Percentiles rank a stretch among this genome's conserved stretches.
Conservation (phyloP, 2,888 invertebrate genomes). For the Ceratothoa steindachneri region DNA sequence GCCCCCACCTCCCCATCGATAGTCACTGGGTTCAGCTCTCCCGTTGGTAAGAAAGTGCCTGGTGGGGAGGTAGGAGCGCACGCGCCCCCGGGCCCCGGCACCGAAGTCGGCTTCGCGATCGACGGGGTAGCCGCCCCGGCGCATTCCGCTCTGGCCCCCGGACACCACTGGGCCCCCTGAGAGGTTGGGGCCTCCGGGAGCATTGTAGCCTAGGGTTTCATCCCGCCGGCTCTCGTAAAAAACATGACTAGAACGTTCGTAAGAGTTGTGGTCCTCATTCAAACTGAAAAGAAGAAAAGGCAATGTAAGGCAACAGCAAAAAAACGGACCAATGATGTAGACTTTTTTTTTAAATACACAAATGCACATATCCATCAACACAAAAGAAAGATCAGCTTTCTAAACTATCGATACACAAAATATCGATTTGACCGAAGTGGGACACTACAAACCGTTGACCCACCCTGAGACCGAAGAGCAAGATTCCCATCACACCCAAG, state of each 20-base stretch:
- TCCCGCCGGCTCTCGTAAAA: constrained; percentile 57
- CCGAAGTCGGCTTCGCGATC: constrained; percentile 37
- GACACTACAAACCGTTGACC: too few relatives aligned
- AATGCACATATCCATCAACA: too few relatives aligned
- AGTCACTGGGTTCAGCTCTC: constrained; percentile 37
- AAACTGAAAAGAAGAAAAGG: constrained; percentile 53
- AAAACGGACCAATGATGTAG: not conserved
- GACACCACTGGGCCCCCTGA: constrained; percentile 47
- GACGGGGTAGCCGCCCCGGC: constrained; percentile 43
- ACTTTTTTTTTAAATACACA: too few relatives aligned
- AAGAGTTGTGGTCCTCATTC: constrained; percentile 57
- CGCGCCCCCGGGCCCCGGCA: constrained; percentile 30
- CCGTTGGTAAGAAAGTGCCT: constrained; percentile 26
- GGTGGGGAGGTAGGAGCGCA: constrained; percentile 27
- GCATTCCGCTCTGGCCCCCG: constrained; percentile 51
- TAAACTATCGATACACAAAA: too few relatives aligned
- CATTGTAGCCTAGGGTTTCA: constrained; percentile 47
- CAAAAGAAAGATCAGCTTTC: too few relatives aligned
- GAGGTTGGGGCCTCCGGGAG: constrained; percentile 29
- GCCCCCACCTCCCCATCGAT: constrained; percentile 29
- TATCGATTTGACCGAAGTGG: too few relatives aligned
- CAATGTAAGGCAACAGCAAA: too few relatives aligned
- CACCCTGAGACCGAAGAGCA: too few relatives aligned
- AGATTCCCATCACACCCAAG: too few relatives aligned
- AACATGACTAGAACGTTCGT: constrained; percentile 58